Percentiles rank a stretch among this genome's conserved stretches.
phyloP scores from a whole-genome alignment of 2,113 vertebrate species.

The Eurystomus gularis region DNA sequence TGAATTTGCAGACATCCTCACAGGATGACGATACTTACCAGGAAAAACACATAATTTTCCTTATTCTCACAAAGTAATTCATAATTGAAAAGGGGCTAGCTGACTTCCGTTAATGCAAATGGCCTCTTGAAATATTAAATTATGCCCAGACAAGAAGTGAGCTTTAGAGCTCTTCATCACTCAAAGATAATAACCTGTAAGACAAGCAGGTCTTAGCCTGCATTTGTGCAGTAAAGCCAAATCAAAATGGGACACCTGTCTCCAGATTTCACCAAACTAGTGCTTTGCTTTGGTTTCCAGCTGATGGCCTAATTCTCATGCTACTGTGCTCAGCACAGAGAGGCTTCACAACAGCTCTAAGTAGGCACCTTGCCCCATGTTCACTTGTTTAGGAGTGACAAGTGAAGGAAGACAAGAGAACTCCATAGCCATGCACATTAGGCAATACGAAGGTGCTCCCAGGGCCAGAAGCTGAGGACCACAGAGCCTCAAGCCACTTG shows the following conservation, averaged over 20 bases:
- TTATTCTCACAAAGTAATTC: slow-evolving; percentile 5
- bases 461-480: neutral
- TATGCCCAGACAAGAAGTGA: slow-evolving; percentile 39
- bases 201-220: slow-evolving; percentile 5
- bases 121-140: slow-evolving; percentile 60
- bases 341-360: neutral
- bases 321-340: neutral
- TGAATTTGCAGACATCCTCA: neutral
- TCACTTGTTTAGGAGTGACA: neutral
- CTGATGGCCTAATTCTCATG: neutral
- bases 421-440: fast-evolving
- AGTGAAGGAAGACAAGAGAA: neutral
- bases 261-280: neutral
- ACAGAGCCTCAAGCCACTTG: neutral
- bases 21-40: neutral
- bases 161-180: slow-evolving; percentile 54
- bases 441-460: neutral
- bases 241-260: neutral
- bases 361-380: neutral
- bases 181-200: slow-evolving; percentile 43
- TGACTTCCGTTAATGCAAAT: slow-evolving; percentile 58
- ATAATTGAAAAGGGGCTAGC: slow-evolving; percentile 52
- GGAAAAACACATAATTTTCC: slow-evolving; percentile 32
- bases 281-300: neutral
- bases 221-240: neutral